phyloP scores from a whole-genome alignment of 1,140 invertebrate species.

The Leptinotarsa defecta region DNA sequence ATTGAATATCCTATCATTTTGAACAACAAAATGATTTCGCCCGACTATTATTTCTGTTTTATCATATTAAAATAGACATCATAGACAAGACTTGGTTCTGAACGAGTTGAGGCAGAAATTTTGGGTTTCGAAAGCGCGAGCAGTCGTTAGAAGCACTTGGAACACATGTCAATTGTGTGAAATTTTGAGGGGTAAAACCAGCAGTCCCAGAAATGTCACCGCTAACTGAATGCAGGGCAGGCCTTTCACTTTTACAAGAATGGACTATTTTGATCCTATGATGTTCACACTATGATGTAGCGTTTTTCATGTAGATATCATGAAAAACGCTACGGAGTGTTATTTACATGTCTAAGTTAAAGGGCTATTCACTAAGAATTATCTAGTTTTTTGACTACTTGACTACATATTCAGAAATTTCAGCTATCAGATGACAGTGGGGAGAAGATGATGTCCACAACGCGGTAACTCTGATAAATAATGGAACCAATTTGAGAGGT shows the following conservation, averaged over 20 bases:
- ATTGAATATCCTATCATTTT: too few relatives aligned
- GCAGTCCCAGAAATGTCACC: neutral
- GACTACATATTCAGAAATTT: neutral
- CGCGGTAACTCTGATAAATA: too few relatives aligned
- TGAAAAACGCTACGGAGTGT: neutral
- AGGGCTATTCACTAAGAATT: neutral
- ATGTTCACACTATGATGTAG: too few relatives aligned
- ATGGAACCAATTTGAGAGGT: neutral
- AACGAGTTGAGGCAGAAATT: neutral
- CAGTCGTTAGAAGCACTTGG: neutral
- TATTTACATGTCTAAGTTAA: neutral
- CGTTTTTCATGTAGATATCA: neutral
- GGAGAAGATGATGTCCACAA: too few relatives aligned
- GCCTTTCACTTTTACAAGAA: neutral
- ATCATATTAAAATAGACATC: too few relatives aligned
- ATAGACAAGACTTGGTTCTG: neutral
- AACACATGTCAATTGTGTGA: neutral
- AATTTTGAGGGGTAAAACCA: neutral
- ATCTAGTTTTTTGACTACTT: neutral
- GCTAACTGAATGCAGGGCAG: neutral
- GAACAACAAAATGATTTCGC: too few relatives aligned
- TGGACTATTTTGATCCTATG: neutral
- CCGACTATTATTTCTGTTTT: too few relatives aligned
- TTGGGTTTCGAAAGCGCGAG: neutral
- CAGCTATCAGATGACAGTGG: too few relatives aligned